These are phyloP conservation scores for Drosophila kanapiae DNA, from an alignment of 1,140 invertebrate species.

Conservation along the genomic window DNA sequence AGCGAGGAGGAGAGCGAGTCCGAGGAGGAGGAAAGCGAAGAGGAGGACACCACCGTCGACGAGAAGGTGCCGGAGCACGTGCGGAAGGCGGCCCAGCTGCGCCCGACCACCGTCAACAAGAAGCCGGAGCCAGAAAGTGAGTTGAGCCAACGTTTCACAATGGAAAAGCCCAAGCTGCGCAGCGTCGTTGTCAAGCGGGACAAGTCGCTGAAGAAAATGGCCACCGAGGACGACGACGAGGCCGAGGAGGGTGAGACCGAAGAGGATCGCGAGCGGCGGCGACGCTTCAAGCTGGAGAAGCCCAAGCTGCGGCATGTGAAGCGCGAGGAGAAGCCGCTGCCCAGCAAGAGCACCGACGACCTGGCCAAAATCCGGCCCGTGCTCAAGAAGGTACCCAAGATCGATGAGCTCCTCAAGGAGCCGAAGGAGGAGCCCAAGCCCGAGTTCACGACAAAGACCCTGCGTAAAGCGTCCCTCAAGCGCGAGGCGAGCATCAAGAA, in stretches of 20 bases:
- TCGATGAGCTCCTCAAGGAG: constrained; percentile 83
- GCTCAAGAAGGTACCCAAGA: constrained; percentile 79
- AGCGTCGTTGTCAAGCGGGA: constrained; percentile 80
- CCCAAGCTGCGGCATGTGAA: constrained; percentile 81
- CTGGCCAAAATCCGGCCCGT: constrained; percentile 78
- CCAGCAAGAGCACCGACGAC: constrained; percentile 80
- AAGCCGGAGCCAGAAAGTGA: constrained; percentile 73
- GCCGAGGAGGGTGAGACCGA: constrained; percentile 79
- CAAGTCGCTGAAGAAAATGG: constrained; percentile 79
- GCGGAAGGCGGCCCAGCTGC: constrained; percentile 69
- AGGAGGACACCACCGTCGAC: constrained; percentile 62
- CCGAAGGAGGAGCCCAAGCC: constrained; percentile 84
- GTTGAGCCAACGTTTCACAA: constrained; percentile 80
- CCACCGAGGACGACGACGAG: constrained; percentile 76
- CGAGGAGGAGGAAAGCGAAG: constrained; percentile 65
- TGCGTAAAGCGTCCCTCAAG: constrained; percentile 80
- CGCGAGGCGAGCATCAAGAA: constrained; percentile 78
- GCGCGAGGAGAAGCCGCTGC: constrained; percentile 80
- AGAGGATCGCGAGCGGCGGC: constrained; percentile 72
- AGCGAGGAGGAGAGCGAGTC: constrained; percentile 65
- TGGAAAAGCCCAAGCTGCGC: constrained; percentile 83
- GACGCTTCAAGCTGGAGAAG: constrained; percentile 81
- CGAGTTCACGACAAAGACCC: constrained; percentile 82
- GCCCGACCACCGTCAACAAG: constrained; percentile 73
- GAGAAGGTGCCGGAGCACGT: constrained; percentile 74